Evolutionary conservation across 2,113 vertebrate species (phyloP), one percentile per base, ranked within the genome.

Genomic region (Cacatua alba): DNA sequence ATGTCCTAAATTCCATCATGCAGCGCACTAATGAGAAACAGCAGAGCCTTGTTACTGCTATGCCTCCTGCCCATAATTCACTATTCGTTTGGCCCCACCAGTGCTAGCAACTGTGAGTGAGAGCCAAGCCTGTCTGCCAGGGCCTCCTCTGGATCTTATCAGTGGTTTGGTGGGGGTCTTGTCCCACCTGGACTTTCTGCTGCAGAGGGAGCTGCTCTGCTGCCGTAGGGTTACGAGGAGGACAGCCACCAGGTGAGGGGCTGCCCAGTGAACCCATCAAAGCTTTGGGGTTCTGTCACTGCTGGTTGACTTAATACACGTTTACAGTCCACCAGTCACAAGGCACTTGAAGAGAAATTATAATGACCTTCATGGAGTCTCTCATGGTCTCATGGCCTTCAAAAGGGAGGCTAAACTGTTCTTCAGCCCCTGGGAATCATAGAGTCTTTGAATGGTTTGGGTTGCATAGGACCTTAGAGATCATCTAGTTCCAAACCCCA

Each of bases 1-100:
- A 0, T 33, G 20, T 13, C 43, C 78, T 60, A 60, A 64, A 55
- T 28, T 60, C 21, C 46, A 18, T 70, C 25, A 17, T 10, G 11
- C 6, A 7, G 35, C 74, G 67, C 0, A 1, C 16, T 60, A 41
- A 72, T 13, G 69, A 74, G 68, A 77, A 93, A 35, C 78, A 69
- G 53, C 8, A 8, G 65, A 24, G 26, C 55, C 49, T 29, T 60
- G 48, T 63, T 69, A 53, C 52, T 48, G n/a, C n/a, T 48, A 0
- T 4, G 7, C 26, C 28, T 80, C 46, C 77, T 17, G 21, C 52
- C 31, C 9, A 2, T 52, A 62, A 43, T 25, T 43, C 21, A 9
- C 17, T 0, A 0, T 2, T 1, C 21, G 5, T 69, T 65, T 67
- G 13, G 44, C 49, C 55, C 6, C 7, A 2, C 13, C n/a, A 8